Base-by-base conservation (phyloP, 1,140 invertebrate species). In the Zaprionus taronus region DNA sequence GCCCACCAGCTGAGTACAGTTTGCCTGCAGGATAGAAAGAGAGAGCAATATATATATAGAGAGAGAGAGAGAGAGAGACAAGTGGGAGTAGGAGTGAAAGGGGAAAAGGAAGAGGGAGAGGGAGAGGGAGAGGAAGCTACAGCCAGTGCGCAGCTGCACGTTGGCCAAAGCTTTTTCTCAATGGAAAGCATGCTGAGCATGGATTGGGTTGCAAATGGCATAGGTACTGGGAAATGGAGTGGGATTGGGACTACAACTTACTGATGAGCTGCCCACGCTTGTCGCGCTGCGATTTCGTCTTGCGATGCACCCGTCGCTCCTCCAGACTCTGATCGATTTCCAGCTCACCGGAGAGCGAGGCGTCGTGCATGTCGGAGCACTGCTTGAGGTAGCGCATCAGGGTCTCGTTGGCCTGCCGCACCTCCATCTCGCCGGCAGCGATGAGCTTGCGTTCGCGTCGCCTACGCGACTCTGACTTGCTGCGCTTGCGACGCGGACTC, bases 321-420 rank as follows among this genome's bases (percentile, higher is more conserved):
- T 93, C 92, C 17, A 80, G 70, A 53, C 84, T 93, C 58, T 93
- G 91, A 85, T 92, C 92, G 60, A 93, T 93, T 74, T 93, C 92
- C 47, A 93, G 72, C 34, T 93, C 92, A 26, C 92, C 92, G 12
- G 92, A 93, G 6, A 93, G 57, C 9, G 92, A 93, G 24, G 92
- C 92, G 58, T 93, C 92, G 60, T 93, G 92, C 90, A 93, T 92
- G 34, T 93, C 92, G 14, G 92, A 92, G 75, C 92, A 93, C 31
- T 93, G 92, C 36, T 93, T 93, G 20, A 93, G 78, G 72, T 93
- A 93, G 11, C 92, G 85, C 92, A 93, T 93, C 22, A 93, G 63
- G 0, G 92, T 93, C 58, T 93, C 92, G 63, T 93, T 93, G 1
- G 92, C 92, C 74, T 93, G 92, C 11, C 92, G 80, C 65, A 93